Evolutionary conservation across 2,113 vertebrate genomes (phyloP), one percentile per base, ranked within the genome.

Genomic region (Xenopus borealis): DNA sequence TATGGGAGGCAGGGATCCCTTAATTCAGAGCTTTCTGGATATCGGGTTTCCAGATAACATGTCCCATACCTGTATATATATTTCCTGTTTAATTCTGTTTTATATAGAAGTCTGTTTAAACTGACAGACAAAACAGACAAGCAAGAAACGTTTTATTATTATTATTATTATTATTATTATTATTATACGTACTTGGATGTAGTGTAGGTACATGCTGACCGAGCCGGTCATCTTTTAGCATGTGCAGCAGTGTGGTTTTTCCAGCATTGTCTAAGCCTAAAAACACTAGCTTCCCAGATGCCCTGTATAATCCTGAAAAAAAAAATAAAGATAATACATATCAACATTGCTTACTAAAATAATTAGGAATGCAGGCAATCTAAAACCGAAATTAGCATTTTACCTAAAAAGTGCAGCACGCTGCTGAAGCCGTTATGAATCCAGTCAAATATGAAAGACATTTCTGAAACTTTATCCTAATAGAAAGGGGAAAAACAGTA

Each of bases 381-480:
- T 40, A 6, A 0, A 44, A n/a, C 2, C 23, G 4, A 1, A 13
- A 16, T 20, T 0, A 16, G 1, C 4, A 4, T 12, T 69, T 84
- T 95, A 98, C 97, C 96, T 90, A 98, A 86, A 65, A 99, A 94
- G 77, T 98, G 96, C 81, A 98, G 85, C 71, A 98, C 93, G 69
- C 92, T 94, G 90, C 93, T 99, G 93, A 99, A 95, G 81, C 96
- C 86, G 83, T 91, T 95, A 91, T 94, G 98, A 86, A 99, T 87
- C 97, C 97, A 99, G 59, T 96, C 90, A 85, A 98, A 93, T 84
- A 98, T 92, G 91, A 97, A 98, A 80, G 95, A 98, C 97, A 98
- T 98, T 83, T 87, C 89, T 88, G 84, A 81, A 71, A 72, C 17
- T 73, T 75, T 27, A 61, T 16, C 53, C 53, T 55, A 13, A 55